These are phyloP conservation scores for Tuta absoluta DNA, from an alignment of 2,888 invertebrate genomes.

Conservation along the genomic window DNA sequence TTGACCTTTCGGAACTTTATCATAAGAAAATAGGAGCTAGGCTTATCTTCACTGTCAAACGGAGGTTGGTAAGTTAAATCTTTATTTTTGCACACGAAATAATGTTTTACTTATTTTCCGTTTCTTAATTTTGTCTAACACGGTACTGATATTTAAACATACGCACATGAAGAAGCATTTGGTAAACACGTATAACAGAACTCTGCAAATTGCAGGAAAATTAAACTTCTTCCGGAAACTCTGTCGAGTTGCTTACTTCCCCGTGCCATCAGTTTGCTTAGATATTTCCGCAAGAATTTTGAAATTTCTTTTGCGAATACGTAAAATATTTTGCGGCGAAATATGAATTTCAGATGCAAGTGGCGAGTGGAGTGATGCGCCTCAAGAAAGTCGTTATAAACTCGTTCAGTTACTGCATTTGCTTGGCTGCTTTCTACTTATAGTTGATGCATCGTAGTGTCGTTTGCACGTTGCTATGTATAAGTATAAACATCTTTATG, in stretches of 20 bases:
- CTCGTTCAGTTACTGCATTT: conserved; percentile 53
- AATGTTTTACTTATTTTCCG: neutral
- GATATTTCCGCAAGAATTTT: conserved; percentile 14
- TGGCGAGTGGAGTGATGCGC: conserved; percentile 46
- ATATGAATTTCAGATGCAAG: conserved; percentile 57
- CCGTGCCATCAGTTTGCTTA: conserved; percentile 11
- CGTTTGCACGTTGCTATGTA: neutral
- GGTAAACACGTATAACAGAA: neutral
- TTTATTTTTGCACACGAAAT: no score
- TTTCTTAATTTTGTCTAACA: neutral
- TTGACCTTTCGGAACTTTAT: conserved; percentile 25
- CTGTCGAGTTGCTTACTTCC: conserved; percentile 5
- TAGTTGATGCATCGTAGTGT: conserved; percentile 21
- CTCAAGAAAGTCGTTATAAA: conserved; percentile 61
- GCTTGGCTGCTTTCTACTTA: conserved; percentile 19
- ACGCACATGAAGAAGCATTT: neutral
- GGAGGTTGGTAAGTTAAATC: no score
- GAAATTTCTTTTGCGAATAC: conserved; percentile 17
- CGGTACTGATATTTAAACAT: neutral
- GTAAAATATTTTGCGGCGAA: conserved; percentile 31
- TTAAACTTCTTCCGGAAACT: conserved; percentile 7
- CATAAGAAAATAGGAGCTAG: conserved; percentile 23
- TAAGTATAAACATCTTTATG: no score
- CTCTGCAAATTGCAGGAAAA: conserved; percentile 7
- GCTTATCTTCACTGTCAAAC: neutral